Base-by-base conservation (phyloP, 2,888 invertebrate genomes). In the Archaeoteleia sp. region DNA sequence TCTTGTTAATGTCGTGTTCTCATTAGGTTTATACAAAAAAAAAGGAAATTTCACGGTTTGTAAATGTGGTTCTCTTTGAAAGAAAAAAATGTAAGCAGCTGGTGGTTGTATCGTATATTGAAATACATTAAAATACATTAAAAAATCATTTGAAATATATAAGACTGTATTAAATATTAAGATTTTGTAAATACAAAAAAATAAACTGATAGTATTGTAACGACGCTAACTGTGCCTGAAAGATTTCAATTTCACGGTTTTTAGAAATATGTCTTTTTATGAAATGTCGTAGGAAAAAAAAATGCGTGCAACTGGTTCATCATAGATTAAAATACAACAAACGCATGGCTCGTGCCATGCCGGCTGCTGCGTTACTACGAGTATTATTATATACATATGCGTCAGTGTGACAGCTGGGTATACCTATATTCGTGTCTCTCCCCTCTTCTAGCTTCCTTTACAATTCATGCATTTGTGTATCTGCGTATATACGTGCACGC, bases 341-440 rank as follows among this genome's bases (percentile, higher is more conserved):
- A 70, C 67, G 73, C 70, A 71, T 75, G 78, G 76, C 80, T 80
- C 80, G 79, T 80, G 79, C 75, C 78, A 77, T 77, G 80, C 76
- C 78, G 78, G 75, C 77, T 79, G 80, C 71, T 63, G 70, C 62
- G 53, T 23, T 5, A 2, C 17, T 14, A 7, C 35, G 35, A 49
- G 67, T 48, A 62, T 67, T 60, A 67, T 67, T 62, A 62, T 49
- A 67, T 55, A 62, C 48, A 57, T 57, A 67, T 57, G 61, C 61
- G 37, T 54, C 40, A 51, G 49, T 48, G 54, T 49, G 67, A 67
- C 71, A 72, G 72, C 72, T 74, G 71, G 71, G 57, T 61, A 65
- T 67, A 66, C 62, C 46, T 40, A 63, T 55, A 45, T 58, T 57
- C 55, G 54, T 51, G 54, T 58, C 48, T 9, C 61, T 60, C 49